Conservation (phyloP, 2,113 vertebrate genomes). For the Hypocryptadius cinnamomeus region DNA sequence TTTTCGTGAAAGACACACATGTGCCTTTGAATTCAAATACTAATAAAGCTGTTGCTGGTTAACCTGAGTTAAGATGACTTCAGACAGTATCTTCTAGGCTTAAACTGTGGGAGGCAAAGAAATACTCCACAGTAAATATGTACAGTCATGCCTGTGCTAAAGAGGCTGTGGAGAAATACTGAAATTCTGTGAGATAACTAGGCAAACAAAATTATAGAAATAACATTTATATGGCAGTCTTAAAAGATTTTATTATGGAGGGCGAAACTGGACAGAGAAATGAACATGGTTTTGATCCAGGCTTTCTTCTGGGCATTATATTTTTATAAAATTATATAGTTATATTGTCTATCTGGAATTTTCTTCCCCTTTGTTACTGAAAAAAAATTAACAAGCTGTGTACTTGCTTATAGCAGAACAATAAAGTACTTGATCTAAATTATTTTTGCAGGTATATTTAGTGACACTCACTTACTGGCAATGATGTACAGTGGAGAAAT, state of each 20-base stretch:
- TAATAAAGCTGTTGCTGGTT: neutral
- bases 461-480: constrained; percentile 79
- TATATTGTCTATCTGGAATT: neutral
- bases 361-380: neutral
- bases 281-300: neutral
- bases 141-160: neutral
- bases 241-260: neutral
- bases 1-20: neutral
- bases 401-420: neutral
- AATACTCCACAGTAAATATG: neutral
- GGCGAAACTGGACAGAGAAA: neutral
- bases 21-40: neutral
- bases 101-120: neutral
- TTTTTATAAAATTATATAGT: neutral
- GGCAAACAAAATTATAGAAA: neutral
- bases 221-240: neutral
- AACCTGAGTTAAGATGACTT: neutral
- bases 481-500: constrained; percentile 98
- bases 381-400: neutral
- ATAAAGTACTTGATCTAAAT: neutral
- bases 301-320: neutral
- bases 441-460: constrained; percentile 81
- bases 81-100: neutral
- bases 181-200: neutral
- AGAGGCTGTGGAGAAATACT: neutral